Percentiles rank a stretch among this genome's conserved stretches.
Evolutionary conservation across 2,113 vertebrate species (phyloP).

Genomic region (Dromiciops gliroides): DNA sequence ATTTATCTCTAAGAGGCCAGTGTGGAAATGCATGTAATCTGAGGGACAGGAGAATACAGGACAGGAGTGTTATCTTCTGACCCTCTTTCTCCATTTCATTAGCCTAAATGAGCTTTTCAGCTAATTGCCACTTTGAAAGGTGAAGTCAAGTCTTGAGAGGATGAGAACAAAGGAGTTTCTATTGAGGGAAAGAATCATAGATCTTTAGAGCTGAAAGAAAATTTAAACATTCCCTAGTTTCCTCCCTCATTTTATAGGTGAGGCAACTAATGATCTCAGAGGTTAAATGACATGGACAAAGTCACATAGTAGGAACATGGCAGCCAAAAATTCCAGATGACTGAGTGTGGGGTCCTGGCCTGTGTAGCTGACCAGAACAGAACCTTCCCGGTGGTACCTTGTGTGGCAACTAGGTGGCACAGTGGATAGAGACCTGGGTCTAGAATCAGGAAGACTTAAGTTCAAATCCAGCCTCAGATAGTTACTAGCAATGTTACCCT

Average conservation of each 20-base stretch:
- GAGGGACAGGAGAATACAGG: neutral
- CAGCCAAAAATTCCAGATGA: neutral
- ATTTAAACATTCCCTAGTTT: neutral
- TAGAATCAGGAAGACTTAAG: neutral
- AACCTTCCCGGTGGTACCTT: neutral
- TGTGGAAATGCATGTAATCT: constrained; percentile 1
- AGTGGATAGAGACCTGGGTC: neutral
- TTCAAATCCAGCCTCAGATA: neutral
- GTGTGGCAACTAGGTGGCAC: neutral
- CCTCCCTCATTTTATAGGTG: neutral
- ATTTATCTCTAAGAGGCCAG: neutral
- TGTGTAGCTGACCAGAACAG: neutral
- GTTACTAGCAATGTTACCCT: neutral
- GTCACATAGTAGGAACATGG: neutral
- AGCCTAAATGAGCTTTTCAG: neutral
- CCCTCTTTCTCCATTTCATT: neutral
- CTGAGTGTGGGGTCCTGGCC: neutral
- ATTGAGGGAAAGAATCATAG: neutral
- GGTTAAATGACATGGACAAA: neutral
- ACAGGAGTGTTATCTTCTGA: neutral
- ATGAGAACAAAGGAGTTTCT: neutral
- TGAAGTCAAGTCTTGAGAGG: neutral
- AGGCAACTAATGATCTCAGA: neutral
- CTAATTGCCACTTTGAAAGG: neutral
- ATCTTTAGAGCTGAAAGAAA: neutral